Conservation (phyloP, 92 coral and sea anemone genomes). For the Hydrozoanthus gracilis region DNA sequence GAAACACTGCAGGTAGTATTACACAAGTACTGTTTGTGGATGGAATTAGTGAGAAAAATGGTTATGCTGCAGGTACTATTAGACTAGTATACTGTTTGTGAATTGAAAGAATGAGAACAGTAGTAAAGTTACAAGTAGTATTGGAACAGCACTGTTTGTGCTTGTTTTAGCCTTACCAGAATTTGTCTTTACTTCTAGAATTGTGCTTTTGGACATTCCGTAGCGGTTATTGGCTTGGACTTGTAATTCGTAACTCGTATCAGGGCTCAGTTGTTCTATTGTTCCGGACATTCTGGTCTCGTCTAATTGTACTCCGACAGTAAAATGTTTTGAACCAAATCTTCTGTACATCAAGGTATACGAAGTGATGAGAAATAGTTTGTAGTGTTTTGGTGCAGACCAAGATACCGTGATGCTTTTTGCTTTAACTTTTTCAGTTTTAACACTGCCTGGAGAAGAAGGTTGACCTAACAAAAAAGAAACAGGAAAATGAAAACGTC, state of each 20-base stretch:
- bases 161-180: neutral
- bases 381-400: neutral
- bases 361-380: neutral
- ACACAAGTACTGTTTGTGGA: no score
- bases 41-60: no score
- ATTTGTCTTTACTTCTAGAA: conserved; percentile 3
- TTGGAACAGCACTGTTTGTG: no score
- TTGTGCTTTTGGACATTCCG: neutral
- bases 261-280: neutral
- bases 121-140: no score
- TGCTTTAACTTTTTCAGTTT: neutral
- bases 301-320: neutral
- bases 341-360: neutral
- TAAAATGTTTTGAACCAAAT: neutral
- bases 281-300: neutral
- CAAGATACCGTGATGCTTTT: conserved; percentile 6
- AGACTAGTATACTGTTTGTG: no score
- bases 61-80: no score
- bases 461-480: neutral
- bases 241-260: neutral
- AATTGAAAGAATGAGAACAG: no score
- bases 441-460: neutral
- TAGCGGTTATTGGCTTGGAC: neutral
- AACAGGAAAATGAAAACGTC: neutral
- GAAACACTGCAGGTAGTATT: no score